phyloP scores from a whole-genome alignment of 2,113 vertebrate genomes.

The Pristiophorus japonicus region DNA sequence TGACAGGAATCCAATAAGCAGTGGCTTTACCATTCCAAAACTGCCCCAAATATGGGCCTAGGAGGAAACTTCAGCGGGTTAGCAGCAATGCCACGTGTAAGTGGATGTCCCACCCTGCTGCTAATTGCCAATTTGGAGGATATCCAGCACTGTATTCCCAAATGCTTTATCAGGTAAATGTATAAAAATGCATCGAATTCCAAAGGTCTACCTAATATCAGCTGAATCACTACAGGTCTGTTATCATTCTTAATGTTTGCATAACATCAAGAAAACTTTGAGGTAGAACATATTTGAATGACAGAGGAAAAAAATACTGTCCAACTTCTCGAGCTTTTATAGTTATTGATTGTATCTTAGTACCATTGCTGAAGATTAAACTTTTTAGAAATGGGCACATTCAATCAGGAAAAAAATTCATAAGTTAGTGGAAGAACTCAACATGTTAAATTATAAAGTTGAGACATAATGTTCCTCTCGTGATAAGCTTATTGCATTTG shows the following conservation, averaged over 20 bases:
- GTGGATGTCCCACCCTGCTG: background rate
- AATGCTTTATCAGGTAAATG: background rate
- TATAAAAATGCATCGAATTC: background rate
- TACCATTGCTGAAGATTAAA: conserved; percentile 23
- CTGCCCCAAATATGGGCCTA: background rate
- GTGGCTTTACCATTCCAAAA: background rate
- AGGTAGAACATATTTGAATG: background rate
- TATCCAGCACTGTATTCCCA: background rate
- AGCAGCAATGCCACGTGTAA: too few species aligned
- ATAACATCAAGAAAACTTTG: background rate
- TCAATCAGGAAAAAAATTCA: conserved; percentile 39
- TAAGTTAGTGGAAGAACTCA: background rate
- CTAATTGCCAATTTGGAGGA: background rate
- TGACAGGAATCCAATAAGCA: background rate
- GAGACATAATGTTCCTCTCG: background rate
- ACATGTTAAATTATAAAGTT: background rate
- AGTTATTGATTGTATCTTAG: conserved; percentile 44
- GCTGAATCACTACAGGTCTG: background rate
- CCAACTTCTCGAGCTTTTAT: conserved; percentile 37
- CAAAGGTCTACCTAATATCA: background rate
- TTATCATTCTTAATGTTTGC: background rate
- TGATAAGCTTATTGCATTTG: background rate
- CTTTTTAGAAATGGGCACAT: conserved; percentile 30
- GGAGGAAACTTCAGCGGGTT: background rate
- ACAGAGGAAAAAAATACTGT: background rate